A percentile compares a stretch with the other conserved stretches of the same genome.
Conservation (phyloP, 2,888 invertebrate genomes). For the Cryptocephalus moraei region DNA sequence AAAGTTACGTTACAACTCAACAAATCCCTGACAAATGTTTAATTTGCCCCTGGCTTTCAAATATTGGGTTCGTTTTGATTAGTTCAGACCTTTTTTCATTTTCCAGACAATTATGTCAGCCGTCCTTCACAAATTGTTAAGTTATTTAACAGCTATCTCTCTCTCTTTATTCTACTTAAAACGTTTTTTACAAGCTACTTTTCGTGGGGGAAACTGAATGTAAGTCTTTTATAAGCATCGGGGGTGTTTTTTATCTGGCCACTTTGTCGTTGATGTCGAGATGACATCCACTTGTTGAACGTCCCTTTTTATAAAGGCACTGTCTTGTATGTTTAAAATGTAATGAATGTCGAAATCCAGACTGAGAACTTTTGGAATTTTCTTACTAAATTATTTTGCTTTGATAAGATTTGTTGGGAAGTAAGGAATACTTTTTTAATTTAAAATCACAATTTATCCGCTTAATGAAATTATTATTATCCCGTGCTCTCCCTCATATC, state of each 20-base stretch:
- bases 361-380: not conserved
- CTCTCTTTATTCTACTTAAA: slow-evolving; percentile 25
- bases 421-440: no score
- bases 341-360: not conserved
- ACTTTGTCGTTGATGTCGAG: slow-evolving; percentile 38
- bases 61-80: no score
- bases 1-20: no score
- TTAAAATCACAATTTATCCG: no score
- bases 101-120: slow-evolving; percentile 21
- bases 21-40: no score
- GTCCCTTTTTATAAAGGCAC: slow-evolving; percentile 17
- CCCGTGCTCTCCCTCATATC: no score
- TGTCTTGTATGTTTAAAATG: slow-evolving; percentile 2
- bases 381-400: not conserved
- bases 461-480: no score
- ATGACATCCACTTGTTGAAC: slow-evolving; percentile 38
- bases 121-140: slow-evolving; percentile 20
- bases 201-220: slow-evolving; percentile 25
- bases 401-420: no score
- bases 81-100: not conserved
- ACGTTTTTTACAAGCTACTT: slow-evolving; percentile 17
- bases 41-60: no score
- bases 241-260: slow-evolving; percentile 40
- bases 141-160: slow-evolving; percentile 23
- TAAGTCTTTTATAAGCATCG: slow-evolving; percentile 36